phyloP scores from a whole-genome alignment of 2,888 invertebrate species.

The Ecdyonurus torrentis region DNA sequence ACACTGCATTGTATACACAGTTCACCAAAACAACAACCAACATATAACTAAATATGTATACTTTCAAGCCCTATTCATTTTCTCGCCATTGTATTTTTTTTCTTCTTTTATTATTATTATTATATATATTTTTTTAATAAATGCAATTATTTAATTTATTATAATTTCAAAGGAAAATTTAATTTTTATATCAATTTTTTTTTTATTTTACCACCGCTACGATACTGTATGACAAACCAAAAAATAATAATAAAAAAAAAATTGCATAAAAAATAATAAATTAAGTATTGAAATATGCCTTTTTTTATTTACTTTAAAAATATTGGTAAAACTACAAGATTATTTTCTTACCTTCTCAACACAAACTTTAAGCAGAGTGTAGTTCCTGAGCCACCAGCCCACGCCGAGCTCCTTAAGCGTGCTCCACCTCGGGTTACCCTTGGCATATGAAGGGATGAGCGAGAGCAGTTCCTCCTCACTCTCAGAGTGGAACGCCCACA shows the following conservation, averaged over 20 bases:
- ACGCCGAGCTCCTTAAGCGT: conserved; percentile 80
- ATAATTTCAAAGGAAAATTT: too few relatives aligned
- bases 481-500: conserved; percentile 99
- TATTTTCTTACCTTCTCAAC: conserved; percentile 63
- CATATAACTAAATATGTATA: too few relatives aligned
- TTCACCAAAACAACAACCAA: too few relatives aligned
- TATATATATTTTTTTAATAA: too few relatives aligned
- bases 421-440: conserved; percentile 75
- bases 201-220: background rate
- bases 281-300: background rate
- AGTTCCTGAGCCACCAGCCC: conserved; percentile 93
- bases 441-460: conserved; percentile 72
- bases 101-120: background rate
- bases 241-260: background rate
- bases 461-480: conserved; percentile 88
- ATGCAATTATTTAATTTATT: too few relatives aligned
- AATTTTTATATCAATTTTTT: background rate
- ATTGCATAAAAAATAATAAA: background rate
- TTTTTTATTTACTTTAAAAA: background rate
- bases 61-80: too few relatives aligned
- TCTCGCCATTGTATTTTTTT: background rate
- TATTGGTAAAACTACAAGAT: background rate
- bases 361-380: conserved; percentile 59
- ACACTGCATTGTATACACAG: too few relatives aligned
- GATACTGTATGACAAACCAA: background rate